Evolutionary conservation across 2,113 vertebrate species (phyloP), one percentile per base, ranked within the genome.

Genomic region (Tichodroma muraria): DNA sequence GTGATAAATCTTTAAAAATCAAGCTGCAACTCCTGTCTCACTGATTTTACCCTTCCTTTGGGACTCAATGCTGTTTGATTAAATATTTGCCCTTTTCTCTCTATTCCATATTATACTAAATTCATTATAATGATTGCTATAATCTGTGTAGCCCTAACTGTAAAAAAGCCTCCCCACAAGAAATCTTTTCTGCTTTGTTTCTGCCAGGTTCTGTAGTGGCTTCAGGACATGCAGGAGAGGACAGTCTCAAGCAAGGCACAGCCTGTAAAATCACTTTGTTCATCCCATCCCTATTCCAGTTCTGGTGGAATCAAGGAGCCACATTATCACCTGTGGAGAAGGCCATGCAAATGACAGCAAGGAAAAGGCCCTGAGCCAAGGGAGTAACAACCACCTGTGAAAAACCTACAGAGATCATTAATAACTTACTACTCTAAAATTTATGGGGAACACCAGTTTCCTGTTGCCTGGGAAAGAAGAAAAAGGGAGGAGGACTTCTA

Each of bases 41-140:
- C 30, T 5, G 1, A 81, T 84, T 90, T 81, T 89, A 75, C 70
- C 61, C 69, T 71, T 60, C 44, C 77, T 78, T 90, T 56, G 66
- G n/a, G 80, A 89, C 47, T 68, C 53, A 53, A 4, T 24, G 31
- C 14, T 93, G 33, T 84, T 93, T 92, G 69, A 92, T 89, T 84
- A 71, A 71, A 84, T 49, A 75, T 31, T 92, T 88, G 52, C 69
- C 70, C 80, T 90, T 95, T 92, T 79, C 72, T 63, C 73, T 33
- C 38, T 81, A 49, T 86, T 64, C 53, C 13, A 7, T 54, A 64
- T 78, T 68, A 56, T 9, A 80, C 12, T 52, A 79, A 89, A 79
- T 86, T 92, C 57, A 89, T 93, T 81, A 69, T 0, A 3, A 64
- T 81, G 38, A 84, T 85, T 84, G 21, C 53, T 76, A 24, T 53